Base-by-base conservation (phyloP, 2,888 invertebrate species). In the Eupithecia subfuscata region DNA sequence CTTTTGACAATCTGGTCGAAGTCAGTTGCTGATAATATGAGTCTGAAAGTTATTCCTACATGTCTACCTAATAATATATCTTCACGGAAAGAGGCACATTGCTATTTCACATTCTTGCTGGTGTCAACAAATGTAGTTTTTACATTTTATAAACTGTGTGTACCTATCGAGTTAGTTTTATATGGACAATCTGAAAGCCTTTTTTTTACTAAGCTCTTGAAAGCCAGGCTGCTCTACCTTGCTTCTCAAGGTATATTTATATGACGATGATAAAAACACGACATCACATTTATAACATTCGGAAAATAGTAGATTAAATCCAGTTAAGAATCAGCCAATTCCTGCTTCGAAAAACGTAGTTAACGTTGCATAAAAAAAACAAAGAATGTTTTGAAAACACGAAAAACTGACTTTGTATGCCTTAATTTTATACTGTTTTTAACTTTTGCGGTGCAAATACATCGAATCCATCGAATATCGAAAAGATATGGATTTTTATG, bases 1-100 rank as follows among this genome's bases (percentile, higher is more conserved):
- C 43, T 82, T 82, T 79, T 79, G 69, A 71, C 81, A 81, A 77
- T 81, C 78, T 84, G 65, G 74, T 68, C 22, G 40, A 14, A 12
- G 22, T 12, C 22, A 14, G 16, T 64, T 64, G 25, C 43, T 43
- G 43, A 68, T 40, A 40, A 11, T 11, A 12, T 9, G 1, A 3
- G n/a, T 25, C 12, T 45, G 14, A 68, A 68, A 43, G 8, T 25
- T 43, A 68, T 34, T 34, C 8, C 14, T 7, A 30, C 22, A 30
- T 2, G 30, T 30, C 30, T 30, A 30, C 30, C 11, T 22, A 56
- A 56, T 56, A 56, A 11, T 9, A 22, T 56, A 11, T 6, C 45
- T 45, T 45, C 14, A 16, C 16, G 16, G 16, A 5, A 1, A 16
- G 16, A 45, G 45, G 14, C 14, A 45, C 2, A n/a, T 52, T 52